Evolutionary conservation across 37 sponge, comb jelly and placozoan species (phyloP), one percentile per base, ranked within the genome.

Genomic region (Tethya wilhelma): DNA sequence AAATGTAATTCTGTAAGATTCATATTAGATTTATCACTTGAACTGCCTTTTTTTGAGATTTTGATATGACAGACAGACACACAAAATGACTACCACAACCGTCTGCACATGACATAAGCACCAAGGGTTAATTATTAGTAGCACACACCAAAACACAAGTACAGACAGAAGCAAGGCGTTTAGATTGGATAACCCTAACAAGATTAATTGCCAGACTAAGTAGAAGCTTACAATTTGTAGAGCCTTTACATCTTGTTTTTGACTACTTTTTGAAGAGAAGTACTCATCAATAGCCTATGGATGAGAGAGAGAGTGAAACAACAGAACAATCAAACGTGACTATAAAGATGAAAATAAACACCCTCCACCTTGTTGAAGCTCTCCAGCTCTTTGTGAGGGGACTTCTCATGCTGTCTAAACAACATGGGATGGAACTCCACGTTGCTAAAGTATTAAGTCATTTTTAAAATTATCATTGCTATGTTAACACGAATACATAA

Each of bases 251-350:
- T 97, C 95, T 65, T 93, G 86, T 56, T 97, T 97, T 75, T 97
- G 97, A 63, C 89, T 70, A 12, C 76, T 94, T 60, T 68, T 78
- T 26, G 78, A 45, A 33, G 93, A 97, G 78, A 91, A 97, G 56
- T 89, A 97, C 34, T 91, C 85, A 89, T 97, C 97, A 19, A 93
- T 89, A 31, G 97, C 94, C 86, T 96, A 66, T 29, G 64, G 32
- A 44, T 4, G 43, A 56, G 22, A 32, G 59, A 73, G 8, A 31
- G 4, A 66, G 11, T 37, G 5, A 30, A 33, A 6, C 7, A 20
- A 58, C 59, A 58, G 59, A 58, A 3, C 14, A 14, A 3, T 28
- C 2, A 9, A 58, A 9, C 23, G 59, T 4, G 17, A 58, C 23
- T 66, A 66, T 11, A 4, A 36, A 29, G 67, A 66, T 20, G 14